Evolutionary conservation across 2,797 vertebrate genomes (phyloP).

Genomic region (Echiichthys vipera): DNA sequence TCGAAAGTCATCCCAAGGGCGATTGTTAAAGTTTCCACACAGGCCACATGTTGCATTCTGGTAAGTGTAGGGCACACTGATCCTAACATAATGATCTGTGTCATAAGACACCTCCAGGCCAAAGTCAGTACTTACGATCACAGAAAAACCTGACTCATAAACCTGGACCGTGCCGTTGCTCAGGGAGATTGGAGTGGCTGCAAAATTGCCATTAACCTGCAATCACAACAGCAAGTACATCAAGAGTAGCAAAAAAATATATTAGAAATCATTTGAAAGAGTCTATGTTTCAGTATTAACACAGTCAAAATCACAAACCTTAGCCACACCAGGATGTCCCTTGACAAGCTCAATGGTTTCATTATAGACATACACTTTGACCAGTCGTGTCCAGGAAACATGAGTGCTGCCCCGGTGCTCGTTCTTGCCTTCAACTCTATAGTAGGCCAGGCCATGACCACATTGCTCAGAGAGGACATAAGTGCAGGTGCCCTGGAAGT

Average conservation of each 20-base stretch:
- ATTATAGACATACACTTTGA: slow-evolving; percentile 73
- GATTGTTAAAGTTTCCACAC: slow-evolving; percentile 77
- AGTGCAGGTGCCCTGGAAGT: slow-evolving; percentile 84
- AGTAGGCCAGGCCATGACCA: slow-evolving; percentile 47
- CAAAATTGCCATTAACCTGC: slow-evolving; percentile 75
- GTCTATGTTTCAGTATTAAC: too few relatives aligned
- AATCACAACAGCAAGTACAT: slow-evolving; percentile 15
- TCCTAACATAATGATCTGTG: slow-evolving; percentile 50
- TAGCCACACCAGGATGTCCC: slow-evolving; percentile 58
- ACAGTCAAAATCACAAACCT: slow-evolving; percentile 66
- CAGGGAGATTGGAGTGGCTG: slow-evolving; percentile 66
- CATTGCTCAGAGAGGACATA: slow-evolving; percentile 80
- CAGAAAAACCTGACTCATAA: slow-evolving; percentile 72
- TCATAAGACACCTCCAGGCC: slow-evolving; percentile 78
- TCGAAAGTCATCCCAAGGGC: slow-evolving; percentile 71
- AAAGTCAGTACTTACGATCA: slow-evolving; percentile 72
- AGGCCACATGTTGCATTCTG: slow-evolving; percentile 76
- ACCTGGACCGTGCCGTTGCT: slow-evolving; percentile 63
- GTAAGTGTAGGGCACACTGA: slow-evolving; percentile 69
- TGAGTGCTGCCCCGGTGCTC: slow-evolving; percentile 68
- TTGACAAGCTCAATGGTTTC: slow-evolving; percentile 76
- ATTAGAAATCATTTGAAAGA: too few relatives aligned
- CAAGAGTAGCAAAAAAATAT: neutral
- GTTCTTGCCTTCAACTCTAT: slow-evolving; percentile 79
- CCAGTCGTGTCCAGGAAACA: slow-evolving; percentile 75